Evolutionary conservation across 2,797 vertebrate genomes (phyloP), one percentile per base, ranked within the genome.

Genomic region (Gobionotothen gibberifrons): DNA sequence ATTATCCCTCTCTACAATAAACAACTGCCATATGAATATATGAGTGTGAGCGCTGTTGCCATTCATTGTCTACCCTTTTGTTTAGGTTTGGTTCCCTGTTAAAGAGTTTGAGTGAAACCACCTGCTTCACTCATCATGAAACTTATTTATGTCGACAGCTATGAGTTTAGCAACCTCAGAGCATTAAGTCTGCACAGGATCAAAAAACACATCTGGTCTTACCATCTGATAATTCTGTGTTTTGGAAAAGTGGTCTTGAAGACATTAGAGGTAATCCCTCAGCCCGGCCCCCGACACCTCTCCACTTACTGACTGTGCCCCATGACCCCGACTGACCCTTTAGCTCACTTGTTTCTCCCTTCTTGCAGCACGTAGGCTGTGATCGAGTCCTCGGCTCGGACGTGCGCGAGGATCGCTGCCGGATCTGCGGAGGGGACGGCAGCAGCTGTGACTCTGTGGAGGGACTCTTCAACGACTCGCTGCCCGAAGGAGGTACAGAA

Each of bases 321-420:
- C 74, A 80, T 85, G 85, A 86, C 76, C 86, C 79, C 0, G 15
- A 43, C 29, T 68, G 71, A 87, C 86, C 74, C 84, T 40, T 48
- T 56, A 10, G 36, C 82, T 87, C 78, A 76, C 58, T 80, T 4
- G 2, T 62, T 71, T 86, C 73, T 85, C 57, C 63, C 69, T 56
- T 81, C 64, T 48, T 17, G 61, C 90, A 99, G 98, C 98, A 99
- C 0, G 97, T 99, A 53, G 98, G 98, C 81, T 99, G 98, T 0
- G 98, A 99, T 89, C 96, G 97, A 10, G 92, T 98, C 76, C 94
- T 99, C 51, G 96, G 96, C 87, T 99, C 97, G 0, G 97, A 98
- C 40, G 90, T 96, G 1, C 95, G 97, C 6, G 98, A 99, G 80
- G 98, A 99, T 87, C 97, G 96, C 81, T 99, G 98, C 72, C 94